These are phyloP conservation scores for Chaunax sp. DNA, from an alignment of 2,797 vertebrate species.

Conservation along the genomic window DNA sequence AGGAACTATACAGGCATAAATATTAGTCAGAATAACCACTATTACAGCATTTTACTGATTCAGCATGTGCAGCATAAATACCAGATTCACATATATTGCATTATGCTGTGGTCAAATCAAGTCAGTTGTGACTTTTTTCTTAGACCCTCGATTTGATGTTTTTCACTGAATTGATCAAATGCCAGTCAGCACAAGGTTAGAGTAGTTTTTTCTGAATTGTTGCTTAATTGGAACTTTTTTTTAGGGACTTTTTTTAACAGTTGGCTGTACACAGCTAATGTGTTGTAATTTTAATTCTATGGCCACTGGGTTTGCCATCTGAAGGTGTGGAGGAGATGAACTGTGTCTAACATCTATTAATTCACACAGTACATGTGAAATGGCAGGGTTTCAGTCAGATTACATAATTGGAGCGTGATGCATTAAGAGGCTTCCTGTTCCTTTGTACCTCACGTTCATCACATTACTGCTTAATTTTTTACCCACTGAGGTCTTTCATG, in stretches of 20 bases:
- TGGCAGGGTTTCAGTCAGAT: not conserved
- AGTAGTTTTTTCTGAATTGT: not conserved
- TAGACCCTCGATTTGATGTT: not conserved
- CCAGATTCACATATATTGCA: too few species aligned
- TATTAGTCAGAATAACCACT: not conserved
- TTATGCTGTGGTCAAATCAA: too few species aligned
- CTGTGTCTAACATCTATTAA: not conserved
- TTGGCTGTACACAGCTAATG: not conserved
- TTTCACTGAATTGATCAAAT: not conserved
- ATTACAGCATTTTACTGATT: not conserved
- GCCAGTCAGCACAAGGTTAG: not conserved
- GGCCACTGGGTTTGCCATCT: too few species aligned
- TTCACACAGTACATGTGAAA: not conserved
- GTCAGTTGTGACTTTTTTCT: not conserved
- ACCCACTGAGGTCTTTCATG: conserved; percentile 15
- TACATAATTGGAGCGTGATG: conserved; percentile 3
- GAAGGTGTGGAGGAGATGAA: not conserved
- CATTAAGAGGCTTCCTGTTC: conserved; percentile 27
- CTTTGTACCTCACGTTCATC: conserved; percentile 22
- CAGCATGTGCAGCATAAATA: not conserved
- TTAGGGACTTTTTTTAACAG: too few species aligned
- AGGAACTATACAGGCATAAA: not conserved
- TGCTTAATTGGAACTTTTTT: not conserved
- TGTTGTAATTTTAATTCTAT: not conserved
- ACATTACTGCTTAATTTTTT: conserved; percentile 43